These are phyloP conservation scores for Catharus ustulatus DNA, from an alignment of 2,797 vertebrate genomes.

Conservation along the genomic window DNA sequence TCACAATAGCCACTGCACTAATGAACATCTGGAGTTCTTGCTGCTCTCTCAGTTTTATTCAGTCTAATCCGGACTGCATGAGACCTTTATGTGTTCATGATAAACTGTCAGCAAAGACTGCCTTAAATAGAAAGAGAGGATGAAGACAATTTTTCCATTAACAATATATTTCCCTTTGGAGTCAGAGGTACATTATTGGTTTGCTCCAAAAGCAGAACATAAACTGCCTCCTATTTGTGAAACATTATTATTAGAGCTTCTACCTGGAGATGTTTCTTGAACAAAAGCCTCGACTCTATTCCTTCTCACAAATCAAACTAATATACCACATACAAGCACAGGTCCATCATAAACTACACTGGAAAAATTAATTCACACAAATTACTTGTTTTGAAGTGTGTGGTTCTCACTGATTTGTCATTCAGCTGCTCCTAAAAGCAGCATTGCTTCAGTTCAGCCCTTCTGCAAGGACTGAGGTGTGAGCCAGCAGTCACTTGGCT, in stretches of 20 bases:
- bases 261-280: conserved; percentile 43
- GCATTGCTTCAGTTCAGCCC: not conserved
- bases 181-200: conserved; percentile 58
- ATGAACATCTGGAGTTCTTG: conserved; percentile 56
- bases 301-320: conserved; percentile 12
- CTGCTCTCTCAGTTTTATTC: conserved; percentile 26
- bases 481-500: not conserved
- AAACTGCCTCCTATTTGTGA: conserved; percentile 65
- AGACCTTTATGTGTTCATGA: conserved; percentile 67
- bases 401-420: not conserved
- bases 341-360: not conserved
- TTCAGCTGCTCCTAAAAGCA: not conserved
- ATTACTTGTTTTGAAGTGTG: not conserved
- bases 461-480: not conserved
- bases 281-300: conserved; percentile 44
- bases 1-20: conserved; percentile 1
- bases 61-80: conserved; percentile 47
- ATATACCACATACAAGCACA: not conserved
- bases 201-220: conserved; percentile 58
- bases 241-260: conserved; percentile 60
- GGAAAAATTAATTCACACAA: not conserved
- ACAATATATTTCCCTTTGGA: conserved; percentile 74
- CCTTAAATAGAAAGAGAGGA: conserved; percentile 71
- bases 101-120: conserved; percentile 58
- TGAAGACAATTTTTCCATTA: conserved; percentile 75